These are phyloP conservation scores for Cassiopea xamachana DNA, from an alignment of 30 jellyfish, hydroid and myxozoan species.

Conservation along the genomic window DNA sequence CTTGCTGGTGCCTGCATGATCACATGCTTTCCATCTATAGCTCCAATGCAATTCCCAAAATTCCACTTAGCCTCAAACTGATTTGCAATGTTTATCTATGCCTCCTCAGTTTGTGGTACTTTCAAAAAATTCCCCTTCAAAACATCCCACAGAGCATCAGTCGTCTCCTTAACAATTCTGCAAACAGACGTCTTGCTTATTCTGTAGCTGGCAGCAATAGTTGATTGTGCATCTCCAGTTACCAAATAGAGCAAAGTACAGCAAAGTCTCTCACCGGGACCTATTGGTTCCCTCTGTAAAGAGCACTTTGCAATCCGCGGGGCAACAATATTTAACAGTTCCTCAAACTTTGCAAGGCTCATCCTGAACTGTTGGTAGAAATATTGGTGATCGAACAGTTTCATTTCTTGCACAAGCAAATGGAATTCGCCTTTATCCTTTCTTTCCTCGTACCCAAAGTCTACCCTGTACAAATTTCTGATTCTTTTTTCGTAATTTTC, in stretches of 20 bases:
- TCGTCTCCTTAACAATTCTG: conserved; percentile 9
- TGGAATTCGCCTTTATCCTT: conserved; percentile 43
- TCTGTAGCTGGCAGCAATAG: conserved; percentile 10
- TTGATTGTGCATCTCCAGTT: conserved; percentile 52
- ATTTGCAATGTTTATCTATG: conserved; percentile 14
- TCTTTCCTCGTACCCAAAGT: conserved; percentile 55
- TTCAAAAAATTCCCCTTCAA: conserved; percentile 10
- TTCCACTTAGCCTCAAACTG: conserved; percentile 19
- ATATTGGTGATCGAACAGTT: neutral
- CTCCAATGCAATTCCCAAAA: conserved; percentile 54
- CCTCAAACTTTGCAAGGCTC: conserved; percentile 8
- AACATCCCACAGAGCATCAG: conserved; percentile 28
- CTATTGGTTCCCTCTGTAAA: conserved; percentile 33
- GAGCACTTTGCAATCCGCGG: conserved; percentile 21
- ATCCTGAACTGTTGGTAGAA: conserved; percentile 13
- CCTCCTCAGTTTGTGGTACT: conserved; percentile 22
- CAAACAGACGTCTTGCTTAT: conserved; percentile 13
- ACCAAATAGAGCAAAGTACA: conserved; percentile 36
- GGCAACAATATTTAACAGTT: conserved; percentile 7
- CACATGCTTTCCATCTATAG: conserved; percentile 58
- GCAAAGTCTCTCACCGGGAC: conserved; percentile 41
- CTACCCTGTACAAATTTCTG: conserved; percentile 41
- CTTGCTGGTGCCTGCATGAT: conserved; percentile 64
- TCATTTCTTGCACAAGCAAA: conserved; percentile 28
- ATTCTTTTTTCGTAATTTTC: conserved; percentile 39